phyloP scores from a whole-genome alignment of 2,797 vertebrate species.

The Clarias fuscus region DNA sequence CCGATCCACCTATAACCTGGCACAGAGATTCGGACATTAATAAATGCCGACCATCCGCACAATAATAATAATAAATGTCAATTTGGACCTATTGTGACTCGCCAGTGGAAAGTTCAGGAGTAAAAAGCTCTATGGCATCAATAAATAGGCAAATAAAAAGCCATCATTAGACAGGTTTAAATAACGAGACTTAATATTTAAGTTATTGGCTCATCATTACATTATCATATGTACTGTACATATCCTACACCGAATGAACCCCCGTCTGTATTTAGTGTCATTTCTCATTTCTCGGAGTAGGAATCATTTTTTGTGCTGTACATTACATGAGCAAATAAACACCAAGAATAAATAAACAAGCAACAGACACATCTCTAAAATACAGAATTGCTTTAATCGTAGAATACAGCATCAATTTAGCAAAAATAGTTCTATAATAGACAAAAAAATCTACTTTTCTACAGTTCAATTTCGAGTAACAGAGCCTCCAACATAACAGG shows the following conservation, averaged over 20 bases:
- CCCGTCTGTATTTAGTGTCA: not conserved
- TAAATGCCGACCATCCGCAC: too few species aligned
- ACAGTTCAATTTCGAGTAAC: slow-evolving; percentile 64
- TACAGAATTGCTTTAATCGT: slow-evolving; percentile 73
- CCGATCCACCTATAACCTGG: too few species aligned
- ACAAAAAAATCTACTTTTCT: slow-evolving; percentile 66
- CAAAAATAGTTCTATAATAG: slow-evolving; percentile 75
- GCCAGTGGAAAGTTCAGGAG: not conserved
- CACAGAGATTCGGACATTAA: too few species aligned
- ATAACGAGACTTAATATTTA: not conserved
- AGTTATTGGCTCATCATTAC: not conserved
- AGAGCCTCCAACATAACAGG: slow-evolving; percentile 55
- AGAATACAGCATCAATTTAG: slow-evolving; percentile 69
- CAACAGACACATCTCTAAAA: slow-evolving; percentile 66
- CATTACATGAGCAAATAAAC: not conserved
- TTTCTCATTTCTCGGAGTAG: not conserved
- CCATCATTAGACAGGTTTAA: not conserved
- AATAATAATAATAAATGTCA: not conserved
- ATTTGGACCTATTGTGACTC: not conserved
- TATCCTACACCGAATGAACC: not conserved
- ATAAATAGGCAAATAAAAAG: not conserved
- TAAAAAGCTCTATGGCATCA: not conserved
- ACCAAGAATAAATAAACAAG: slow-evolving; percentile 6
- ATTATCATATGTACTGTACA: not conserved
- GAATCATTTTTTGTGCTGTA: not conserved